Evolutionary conservation across 2,888 invertebrate genomes (phyloP).

Genomic region (Stenchaetothrips biformis): DNA sequence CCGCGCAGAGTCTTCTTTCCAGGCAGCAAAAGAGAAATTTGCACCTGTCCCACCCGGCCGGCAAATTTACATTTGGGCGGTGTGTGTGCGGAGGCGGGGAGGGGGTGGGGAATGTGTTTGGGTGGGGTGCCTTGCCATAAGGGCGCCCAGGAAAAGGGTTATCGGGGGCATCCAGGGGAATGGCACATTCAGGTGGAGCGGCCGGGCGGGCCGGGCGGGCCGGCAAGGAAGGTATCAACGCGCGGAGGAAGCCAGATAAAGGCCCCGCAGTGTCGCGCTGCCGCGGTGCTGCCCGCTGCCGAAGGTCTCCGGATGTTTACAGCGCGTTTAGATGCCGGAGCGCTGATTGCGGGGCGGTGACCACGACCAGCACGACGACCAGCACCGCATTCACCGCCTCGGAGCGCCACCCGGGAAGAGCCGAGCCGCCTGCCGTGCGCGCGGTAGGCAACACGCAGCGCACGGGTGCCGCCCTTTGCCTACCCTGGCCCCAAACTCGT

Average conservation of each 20-base stretch:
- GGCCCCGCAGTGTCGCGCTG: neutral
- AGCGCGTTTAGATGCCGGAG: constrained; percentile 8
- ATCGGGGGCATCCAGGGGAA: constrained; percentile 4
- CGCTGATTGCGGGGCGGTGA: neutral
- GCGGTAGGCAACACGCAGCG: too few relatives aligned
- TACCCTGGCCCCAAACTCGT: neutral
- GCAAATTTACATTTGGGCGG: constrained; percentile 12
- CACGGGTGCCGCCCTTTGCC: neutral
- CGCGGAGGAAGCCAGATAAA: constrained; percentile 18
- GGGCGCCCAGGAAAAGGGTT: neutral
- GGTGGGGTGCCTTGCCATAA: neutral
- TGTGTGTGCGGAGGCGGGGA: neutral
- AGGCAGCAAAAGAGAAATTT: neutral
- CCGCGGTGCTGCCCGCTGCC: neutral
- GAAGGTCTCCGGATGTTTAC: neutral
- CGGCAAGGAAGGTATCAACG: neutral
- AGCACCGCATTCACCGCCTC: too few relatives aligned
- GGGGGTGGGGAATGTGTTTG: neutral
- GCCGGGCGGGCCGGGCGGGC: neutral
- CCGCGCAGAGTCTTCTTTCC: neutral
- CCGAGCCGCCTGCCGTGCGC: too few relatives aligned
- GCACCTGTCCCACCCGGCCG: constrained; percentile 14
- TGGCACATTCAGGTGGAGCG: neutral
- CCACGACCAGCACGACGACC: too few relatives aligned
- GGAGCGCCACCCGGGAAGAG: too few relatives aligned